Percentiles rank a stretch among this genome's conserved stretches.
Evolutionary conservation across 1,140 invertebrate species (phyloP).

Genomic region (Cotesia vestalis): DNA sequence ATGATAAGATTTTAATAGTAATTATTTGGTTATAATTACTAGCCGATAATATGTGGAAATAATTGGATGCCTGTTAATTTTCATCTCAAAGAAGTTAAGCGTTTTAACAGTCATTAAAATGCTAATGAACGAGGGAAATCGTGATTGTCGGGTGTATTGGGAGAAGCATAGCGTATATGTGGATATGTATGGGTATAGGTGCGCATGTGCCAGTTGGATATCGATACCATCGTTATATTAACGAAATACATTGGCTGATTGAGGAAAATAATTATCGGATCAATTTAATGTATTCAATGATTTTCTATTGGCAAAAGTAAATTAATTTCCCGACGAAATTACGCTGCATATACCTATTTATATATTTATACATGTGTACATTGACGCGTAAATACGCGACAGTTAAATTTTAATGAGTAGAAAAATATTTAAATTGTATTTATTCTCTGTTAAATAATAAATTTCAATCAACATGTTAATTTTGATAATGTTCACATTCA

Average conservation of each 20-base stretch:
- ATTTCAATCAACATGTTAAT: conserved; percentile 23
- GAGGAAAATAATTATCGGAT: too few species aligned
- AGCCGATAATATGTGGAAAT: conserved; percentile 4
- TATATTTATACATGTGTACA: not conserved
- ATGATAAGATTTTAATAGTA: not conserved
- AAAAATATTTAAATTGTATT: not conserved
- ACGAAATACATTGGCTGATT: too few species aligned
- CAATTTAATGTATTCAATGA: too few species aligned
- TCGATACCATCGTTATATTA: not conserved
- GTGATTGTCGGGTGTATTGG: too few species aligned
- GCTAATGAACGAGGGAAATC: conserved; percentile 29
- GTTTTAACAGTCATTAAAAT: conserved; percentile 37
- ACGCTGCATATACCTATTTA: too few species aligned
- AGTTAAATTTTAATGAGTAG: not conserved
- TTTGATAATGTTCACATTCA: conserved; percentile 13
- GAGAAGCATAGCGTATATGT: not conserved
- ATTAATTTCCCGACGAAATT: too few species aligned
- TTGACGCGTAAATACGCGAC: not conserved
- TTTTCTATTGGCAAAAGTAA: too few species aligned
- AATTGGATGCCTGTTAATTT: conserved; percentile 36
- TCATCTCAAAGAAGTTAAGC: conserved; percentile 34
- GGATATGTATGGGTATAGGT: not conserved
- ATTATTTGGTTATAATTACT: not conserved
- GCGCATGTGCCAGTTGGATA: not conserved
- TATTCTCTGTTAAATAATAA: not conserved